Base-by-base conservation (phyloP, 2,888 invertebrate genomes). In the Mythimna ferrago region DNA sequence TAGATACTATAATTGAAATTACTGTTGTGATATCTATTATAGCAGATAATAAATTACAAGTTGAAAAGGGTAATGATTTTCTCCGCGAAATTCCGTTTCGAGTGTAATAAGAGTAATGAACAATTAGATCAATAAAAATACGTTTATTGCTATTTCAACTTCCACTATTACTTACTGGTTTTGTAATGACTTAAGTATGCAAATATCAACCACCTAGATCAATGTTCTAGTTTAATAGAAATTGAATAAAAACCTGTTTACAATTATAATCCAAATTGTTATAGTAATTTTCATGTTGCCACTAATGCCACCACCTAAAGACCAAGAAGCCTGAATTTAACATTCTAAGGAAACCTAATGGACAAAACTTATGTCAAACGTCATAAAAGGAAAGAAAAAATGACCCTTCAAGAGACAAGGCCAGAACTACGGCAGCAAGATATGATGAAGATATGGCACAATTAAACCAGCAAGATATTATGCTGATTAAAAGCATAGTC, bases 171-270 rank as follows among this genome's bases (percentile, higher is more conserved):
- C 2, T 11, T 44, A 67, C 77, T 16, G 32, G 44, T 21, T 71
- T 48, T 19, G 48, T 38, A 60, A 60, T 44, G 10, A 38, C 54
- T 26, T 19, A 44, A 54, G 10, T 54, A 48, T 32, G 11, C 32
- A 10, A 10, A 32, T 58, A 78, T 78, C 73, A 11, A 54, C 32
- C 19, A 72, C 79, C 60, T 79, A 74, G 54, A 74, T 79, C 60
- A 48, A 44, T 60, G 71, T 11, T 48, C 53, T 21, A 78, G 35
- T 71, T 72, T 6, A 61, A 48, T 54, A 61, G 19, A 61, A 61
- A 71, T 60, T 54, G 0, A 9, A 48, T 48, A 54, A 48, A 21
- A 44, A 74, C 60, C 73, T 71, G 79, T 71, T 78, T 54, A 38
- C 54, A 53, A 64, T 16, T 64, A 9, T 38, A 11, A 2, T 11